Evolutionary conservation across 2,888 invertebrate species (phyloP).

Genomic region (Hirtodrosophila cameraria): DNA sequence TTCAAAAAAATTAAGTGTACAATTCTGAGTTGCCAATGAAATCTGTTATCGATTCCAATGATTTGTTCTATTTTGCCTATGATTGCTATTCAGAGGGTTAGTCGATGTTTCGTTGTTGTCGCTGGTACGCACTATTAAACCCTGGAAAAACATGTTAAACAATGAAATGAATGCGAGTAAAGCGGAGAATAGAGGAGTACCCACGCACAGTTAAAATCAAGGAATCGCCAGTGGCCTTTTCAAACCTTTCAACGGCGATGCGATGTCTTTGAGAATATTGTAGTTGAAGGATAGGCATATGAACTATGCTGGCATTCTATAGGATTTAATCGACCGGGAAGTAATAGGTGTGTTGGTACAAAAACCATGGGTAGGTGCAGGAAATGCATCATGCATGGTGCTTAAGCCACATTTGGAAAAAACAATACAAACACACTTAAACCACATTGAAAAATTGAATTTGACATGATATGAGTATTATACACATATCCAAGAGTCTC

Average conservation of each 20-base stretch:
- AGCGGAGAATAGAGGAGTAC: slow-evolving; percentile 12
- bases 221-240: slow-evolving; percentile 11
- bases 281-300: too few relatives aligned
- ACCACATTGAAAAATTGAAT: slow-evolving; percentile 23
- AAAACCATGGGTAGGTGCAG: too few relatives aligned
- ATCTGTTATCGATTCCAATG: slow-evolving; percentile 7
- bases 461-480: slow-evolving; percentile 8
- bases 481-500: neutral
- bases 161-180: slow-evolving; percentile 22
- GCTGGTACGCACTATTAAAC: slow-evolving; percentile 63
- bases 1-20: slow-evolving; percentile 10
- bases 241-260: neutral
- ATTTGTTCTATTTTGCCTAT: neutral
- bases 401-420: slow-evolving; percentile 24
- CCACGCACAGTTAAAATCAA: slow-evolving; percentile 17
- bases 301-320: neutral
- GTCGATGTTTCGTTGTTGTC: slow-evolving; percentile 36
- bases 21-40: too few relatives aligned
- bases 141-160: slow-evolving; percentile 48
- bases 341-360: too few relatives aligned
- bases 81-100: slow-evolving; percentile 12
- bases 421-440: neutral
- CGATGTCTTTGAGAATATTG: too few relatives aligned
- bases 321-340: neutral
- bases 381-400: neutral